A percentile compares a stretch with the other conserved stretches of the same genome.
These are phyloP conservation scores for Trachelus stipa DNA, from an alignment of 2,888 invertebrate species.

Conservation along the genomic window DNA sequence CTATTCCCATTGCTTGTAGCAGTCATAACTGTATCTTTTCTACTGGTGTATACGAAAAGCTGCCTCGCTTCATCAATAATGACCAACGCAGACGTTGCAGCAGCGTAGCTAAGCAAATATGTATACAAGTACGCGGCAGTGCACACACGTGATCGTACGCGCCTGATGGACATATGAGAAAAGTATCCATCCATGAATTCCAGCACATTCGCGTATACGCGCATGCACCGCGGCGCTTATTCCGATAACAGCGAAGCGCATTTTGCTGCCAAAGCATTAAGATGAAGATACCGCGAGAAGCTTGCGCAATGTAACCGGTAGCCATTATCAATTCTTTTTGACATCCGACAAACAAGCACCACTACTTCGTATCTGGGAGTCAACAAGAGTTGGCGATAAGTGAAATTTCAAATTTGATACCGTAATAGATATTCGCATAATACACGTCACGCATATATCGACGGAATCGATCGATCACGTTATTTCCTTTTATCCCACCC, in stretches of 20 bases:
- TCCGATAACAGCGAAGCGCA: neutral
- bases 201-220: neutral
- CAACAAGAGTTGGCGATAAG: neutral
- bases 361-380: neutral
- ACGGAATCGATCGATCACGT: neutral
- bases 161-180: slow-evolving; percentile 26
- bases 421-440: neutral
- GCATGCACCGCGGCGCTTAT: neutral
- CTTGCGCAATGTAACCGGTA: neutral
- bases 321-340: neutral
- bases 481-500: neutral
- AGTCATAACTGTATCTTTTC: slow-evolving; percentile 53
- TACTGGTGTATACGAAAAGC: slow-evolving; percentile 29
- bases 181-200: slow-evolving; percentile 32
- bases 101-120: neutral
- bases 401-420: neutral
- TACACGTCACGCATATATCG: neutral
- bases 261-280: neutral
- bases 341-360: neutral
- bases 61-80: slow-evolving; percentile 44
- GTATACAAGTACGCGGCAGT: neutral
- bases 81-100: slow-evolving; percentile 20
- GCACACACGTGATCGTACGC: slow-evolving; percentile 23
- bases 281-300: neutral
- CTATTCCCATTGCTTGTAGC: slow-evolving; percentile 37